These are phyloP conservation scores for Phymatocera aterrima DNA, from an alignment of 2,888 invertebrate species.

Conservation along the genomic window DNA sequence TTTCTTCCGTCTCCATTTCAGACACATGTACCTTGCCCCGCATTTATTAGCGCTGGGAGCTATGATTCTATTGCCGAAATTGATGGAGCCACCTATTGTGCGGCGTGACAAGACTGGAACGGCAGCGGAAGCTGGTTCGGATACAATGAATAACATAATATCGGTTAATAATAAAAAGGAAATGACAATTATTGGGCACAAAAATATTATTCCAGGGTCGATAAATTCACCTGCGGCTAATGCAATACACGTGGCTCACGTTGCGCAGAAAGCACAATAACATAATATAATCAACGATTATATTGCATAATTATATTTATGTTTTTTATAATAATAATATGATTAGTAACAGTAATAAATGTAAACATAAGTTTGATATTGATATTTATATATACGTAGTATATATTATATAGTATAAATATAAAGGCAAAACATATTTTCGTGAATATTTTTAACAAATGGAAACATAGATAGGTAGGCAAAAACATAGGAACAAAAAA, in stretches of 20 bases:
- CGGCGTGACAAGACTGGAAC: conserved; percentile 23
- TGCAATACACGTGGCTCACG: conserved; percentile 51
- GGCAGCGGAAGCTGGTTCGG: too few species aligned
- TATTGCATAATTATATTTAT: background rate
- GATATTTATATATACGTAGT: too few species aligned
- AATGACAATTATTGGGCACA: conserved; percentile 50
- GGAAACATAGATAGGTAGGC: too few species aligned
- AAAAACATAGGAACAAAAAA: too few species aligned
- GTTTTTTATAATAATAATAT: background rate
- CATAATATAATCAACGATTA: background rate
- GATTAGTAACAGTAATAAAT: conserved; percentile 4
- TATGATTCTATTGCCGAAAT: conserved; percentile 63
- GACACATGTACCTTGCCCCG: conserved; percentile 69
- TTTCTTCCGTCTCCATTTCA: conserved; percentile 47
- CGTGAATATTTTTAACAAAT: background rate
- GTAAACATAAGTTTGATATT: too few species aligned
- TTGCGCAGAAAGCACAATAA: conserved; percentile 48
- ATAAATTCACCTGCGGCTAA: conserved; percentile 54
- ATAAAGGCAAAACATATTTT: background rate
- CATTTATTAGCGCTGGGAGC: conserved; percentile 67
- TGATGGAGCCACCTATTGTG: conserved; percentile 58
- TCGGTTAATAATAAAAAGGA: conserved; percentile 17
- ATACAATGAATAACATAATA: too few species aligned
- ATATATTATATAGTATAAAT: too few species aligned
- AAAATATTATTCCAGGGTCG: too few species aligned